phyloP scores from a whole-genome alignment of 1,140 invertebrate genomes.

The Drosophila mayri region DNA sequence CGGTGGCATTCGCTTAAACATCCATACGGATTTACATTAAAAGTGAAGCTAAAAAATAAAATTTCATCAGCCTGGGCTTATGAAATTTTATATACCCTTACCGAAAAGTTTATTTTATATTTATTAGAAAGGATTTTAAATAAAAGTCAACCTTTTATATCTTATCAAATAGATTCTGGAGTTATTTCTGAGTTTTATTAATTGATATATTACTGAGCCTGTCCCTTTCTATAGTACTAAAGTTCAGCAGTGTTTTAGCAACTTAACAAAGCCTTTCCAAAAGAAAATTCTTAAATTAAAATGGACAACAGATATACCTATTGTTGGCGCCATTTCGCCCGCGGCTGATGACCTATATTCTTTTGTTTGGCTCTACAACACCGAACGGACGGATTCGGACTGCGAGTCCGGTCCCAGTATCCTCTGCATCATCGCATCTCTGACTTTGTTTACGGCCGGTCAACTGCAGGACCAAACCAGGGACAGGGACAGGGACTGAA shows the following conservation, averaged over 20 bases:
- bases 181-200: no score
- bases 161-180: background rate
- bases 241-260: background rate
- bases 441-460: slow-evolving; percentile 58
- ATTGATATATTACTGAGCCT: background rate
- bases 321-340: slow-evolving; percentile 26
- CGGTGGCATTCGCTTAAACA: slow-evolving; percentile 39
- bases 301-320: slow-evolving; percentile 31
- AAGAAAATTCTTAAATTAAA: slow-evolving; percentile 19
- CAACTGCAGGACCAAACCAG: slow-evolving; percentile 46
- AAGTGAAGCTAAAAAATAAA: slow-evolving; percentile 57
- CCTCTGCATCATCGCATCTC: slow-evolving; percentile 44
- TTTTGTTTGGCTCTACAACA: slow-evolving; percentile 37
- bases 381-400: slow-evolving; percentile 42
- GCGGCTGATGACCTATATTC: slow-evolving; percentile 60
- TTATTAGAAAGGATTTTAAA: background rate
- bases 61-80: background rate
- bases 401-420: slow-evolving; percentile 46
- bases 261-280: background rate
- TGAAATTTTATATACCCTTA: slow-evolving; percentile 26
- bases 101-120: background rate
- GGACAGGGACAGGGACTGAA: slow-evolving; percentile 1
- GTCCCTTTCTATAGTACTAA: background rate
- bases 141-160: background rate
- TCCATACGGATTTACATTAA: slow-evolving; percentile 44